phyloP scores from a whole-genome alignment of 2,888 invertebrate genomes.

The Lepidochrysops patricia region DNA sequence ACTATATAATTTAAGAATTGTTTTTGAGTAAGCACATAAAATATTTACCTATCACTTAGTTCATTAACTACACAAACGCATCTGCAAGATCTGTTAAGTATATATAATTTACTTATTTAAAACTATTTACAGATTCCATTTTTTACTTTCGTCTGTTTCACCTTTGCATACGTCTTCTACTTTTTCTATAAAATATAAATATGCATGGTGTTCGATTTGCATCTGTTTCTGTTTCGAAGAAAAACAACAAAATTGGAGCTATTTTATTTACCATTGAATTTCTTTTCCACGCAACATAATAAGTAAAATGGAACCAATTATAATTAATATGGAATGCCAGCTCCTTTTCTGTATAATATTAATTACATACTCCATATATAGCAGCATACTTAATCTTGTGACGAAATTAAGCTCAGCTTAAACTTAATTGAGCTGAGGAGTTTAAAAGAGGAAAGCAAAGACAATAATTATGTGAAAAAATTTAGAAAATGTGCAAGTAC shows the following conservation, averaged over 20 bases:
- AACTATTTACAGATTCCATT: not conserved
- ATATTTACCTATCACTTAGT: no score
- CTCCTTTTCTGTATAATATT: constrained; percentile 15
- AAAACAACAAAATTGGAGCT: constrained; percentile 4
- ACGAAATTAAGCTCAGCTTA: constrained; percentile 7
- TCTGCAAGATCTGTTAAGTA: not conserved
- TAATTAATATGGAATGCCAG: constrained; percentile 18
- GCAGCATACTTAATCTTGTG: constrained; percentile 11
- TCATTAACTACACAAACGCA: not conserved
- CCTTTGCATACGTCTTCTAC: not conserved
- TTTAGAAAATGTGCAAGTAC: not conserved
- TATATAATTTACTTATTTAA: not conserved
- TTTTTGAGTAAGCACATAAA: no score
- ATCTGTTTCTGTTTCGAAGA: not conserved
- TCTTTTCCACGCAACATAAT: constrained; percentile 15
- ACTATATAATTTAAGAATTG: no score
- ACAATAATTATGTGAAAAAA: constrained; percentile 21
- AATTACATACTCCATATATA: constrained; percentile 14
- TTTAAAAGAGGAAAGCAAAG: not conserved
- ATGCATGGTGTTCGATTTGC: not conserved
- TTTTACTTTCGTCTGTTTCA: not conserved
- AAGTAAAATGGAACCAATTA: constrained; percentile 17
- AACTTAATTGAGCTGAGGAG: not conserved
- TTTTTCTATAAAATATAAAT: not conserved
- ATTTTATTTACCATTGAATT: constrained; percentile 6